These are phyloP conservation scores for Metacarcinus magister DNA, from an alignment of 2,888 invertebrate genomes.

Conservation along the genomic window DNA sequence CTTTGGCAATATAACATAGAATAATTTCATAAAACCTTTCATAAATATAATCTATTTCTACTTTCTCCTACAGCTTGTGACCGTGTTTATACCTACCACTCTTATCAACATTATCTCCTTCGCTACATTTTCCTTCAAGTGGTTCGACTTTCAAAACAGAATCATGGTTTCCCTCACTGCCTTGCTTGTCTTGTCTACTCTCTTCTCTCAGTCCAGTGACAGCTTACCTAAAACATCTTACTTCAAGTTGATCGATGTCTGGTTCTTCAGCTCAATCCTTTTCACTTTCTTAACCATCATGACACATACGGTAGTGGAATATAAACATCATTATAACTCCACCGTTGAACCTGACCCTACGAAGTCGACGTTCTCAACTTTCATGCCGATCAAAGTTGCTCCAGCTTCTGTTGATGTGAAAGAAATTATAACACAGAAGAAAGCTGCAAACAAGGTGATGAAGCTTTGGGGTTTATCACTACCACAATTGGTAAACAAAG, in stretches of 20 bases:
- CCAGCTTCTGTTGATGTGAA: background rate
- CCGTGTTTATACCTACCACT: conserved; percentile 63
- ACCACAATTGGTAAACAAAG: conserved; percentile 62
- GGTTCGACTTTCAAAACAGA: conserved; percentile 82
- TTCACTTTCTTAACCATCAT: conserved; percentile 77
- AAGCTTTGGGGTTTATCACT: background rate
- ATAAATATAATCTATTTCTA: too few species aligned
- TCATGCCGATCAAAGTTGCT: background rate
- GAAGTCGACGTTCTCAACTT: background rate
- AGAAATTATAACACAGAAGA: background rate
- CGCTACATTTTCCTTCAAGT: conserved; percentile 81
- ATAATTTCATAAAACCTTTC: too few species aligned
- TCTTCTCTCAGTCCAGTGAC: conserved; percentile 69
- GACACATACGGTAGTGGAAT: conserved; percentile 73
- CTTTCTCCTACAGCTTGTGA: conserved; percentile 68
- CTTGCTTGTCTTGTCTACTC: conserved; percentile 66
- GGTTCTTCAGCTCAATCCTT: conserved; percentile 79
- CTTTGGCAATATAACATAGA: too few species aligned
- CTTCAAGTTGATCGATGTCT: conserved; percentile 80
- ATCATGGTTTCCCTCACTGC: conserved; percentile 77
- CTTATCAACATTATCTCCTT: conserved; percentile 74
- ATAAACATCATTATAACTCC: conserved; percentile 67
- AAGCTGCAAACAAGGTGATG: background rate
- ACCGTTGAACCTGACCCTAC: background rate
- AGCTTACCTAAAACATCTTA: conserved; percentile 70